Conservation (phyloP, 2,888 invertebrate genomes). For the Gastracanthus pulcherrimus region DNA sequence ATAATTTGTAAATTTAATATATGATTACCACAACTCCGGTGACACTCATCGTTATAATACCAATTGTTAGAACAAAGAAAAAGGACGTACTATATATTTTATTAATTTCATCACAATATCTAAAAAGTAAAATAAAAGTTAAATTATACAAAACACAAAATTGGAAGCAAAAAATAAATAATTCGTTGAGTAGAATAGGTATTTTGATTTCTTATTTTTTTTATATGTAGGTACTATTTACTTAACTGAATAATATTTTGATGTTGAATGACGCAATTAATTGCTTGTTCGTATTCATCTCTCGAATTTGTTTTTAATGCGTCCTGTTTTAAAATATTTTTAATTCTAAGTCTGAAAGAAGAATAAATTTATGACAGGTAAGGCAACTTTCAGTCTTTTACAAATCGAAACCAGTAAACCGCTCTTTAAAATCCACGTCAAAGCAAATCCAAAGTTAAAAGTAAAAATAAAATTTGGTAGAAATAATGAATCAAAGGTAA, state of each 20-base stretch:
- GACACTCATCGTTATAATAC: not conserved
- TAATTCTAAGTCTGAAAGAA: not conserved
- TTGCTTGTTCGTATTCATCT: not conserved
- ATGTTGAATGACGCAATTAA: not conserved
- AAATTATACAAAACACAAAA: not conserved
- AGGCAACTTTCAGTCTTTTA: too few relatives aligned
- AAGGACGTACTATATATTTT: not conserved
- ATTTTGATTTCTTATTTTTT: too few relatives aligned
- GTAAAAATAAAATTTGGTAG: too few relatives aligned
- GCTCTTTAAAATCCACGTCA: too few relatives aligned
- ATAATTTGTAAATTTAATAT: too few relatives aligned
- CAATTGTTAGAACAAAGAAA: not conserved
- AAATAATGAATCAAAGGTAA: too few relatives aligned
- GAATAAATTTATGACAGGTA: too few relatives aligned
- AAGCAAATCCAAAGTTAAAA: too few relatives aligned
- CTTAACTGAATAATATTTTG: not conserved
- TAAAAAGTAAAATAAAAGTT: not conserved
- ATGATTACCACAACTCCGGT: not conserved
- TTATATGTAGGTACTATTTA: not conserved
- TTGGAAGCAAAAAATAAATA: too few relatives aligned
- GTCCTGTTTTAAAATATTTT: not conserved
- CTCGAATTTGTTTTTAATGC: not conserved
- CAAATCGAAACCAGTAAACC: too few relatives aligned
- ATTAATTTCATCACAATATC: conserved; percentile 41
- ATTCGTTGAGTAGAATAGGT: too few relatives aligned